Base-by-base conservation (phyloP, 2,113 vertebrate genomes). In the Callipepla californica region DNA sequence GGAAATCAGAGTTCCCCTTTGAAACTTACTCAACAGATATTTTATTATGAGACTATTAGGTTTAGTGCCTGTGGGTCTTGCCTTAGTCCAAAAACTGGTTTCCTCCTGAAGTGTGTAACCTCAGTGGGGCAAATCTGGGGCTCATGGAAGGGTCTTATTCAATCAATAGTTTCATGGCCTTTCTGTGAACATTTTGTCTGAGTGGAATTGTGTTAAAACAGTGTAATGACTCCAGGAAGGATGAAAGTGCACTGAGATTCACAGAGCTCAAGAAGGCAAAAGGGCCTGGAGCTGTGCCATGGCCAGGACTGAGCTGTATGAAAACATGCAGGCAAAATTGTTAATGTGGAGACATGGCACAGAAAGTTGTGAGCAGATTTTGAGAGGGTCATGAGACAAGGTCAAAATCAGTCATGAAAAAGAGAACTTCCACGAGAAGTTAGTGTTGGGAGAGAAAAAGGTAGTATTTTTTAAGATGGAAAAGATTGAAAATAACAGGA, bases 251-350 rank as follows among this genome's bases (percentile, higher is more conserved):
- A 57, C 7, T 11, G 4, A 10, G 2, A 8, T 80, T n/a, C 13
- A 4, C 7, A 6, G 18, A 45, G 36, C 40, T 86, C 36, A 84
- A 59, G 77, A 10, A 58, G 11, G 68, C 68, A 51, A 51, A 51
- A 70, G n/a, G 23, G 19, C 13, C 67, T 2, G 1, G 51, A 38
- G 13, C 13, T 76, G 50, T 45, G 51, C 63, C 5, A 2, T 5
- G 6, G 23, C 42, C 73, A 11, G 57, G 30, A 69, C n/a, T 77
- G 16, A 0, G 1, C 11, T 78, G 0, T 51, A 38, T 25, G 25
- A 50, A 88, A 74, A 28, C 0, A 0, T n/a, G 25, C 84, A 78
- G 20, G 16, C 44, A 78, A 42, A 80, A 74, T 38, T 1, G 1
- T 66, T 82, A 57, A 80, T 2, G 3, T 4, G 21, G 7, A 22